Evolutionary conservation across 2,797 vertebrate genomes (phyloP).

Genomic region (Micromesistius poutassou): DNA sequence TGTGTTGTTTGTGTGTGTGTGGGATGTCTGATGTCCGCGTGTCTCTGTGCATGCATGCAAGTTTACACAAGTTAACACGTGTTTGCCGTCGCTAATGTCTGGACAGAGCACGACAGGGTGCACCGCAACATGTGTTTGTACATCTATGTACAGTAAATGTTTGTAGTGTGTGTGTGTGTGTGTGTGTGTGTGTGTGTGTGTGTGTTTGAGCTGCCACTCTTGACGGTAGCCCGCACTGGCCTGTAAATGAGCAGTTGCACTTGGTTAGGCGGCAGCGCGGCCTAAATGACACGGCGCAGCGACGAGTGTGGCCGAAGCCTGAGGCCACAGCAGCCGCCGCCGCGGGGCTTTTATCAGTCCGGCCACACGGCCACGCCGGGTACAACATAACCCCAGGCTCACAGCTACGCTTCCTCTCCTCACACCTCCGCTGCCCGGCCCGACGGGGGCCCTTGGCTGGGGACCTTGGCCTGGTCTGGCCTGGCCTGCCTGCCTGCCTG

Average conservation of each 20-base stretch:
- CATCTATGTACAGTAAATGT: conserved; percentile 59
- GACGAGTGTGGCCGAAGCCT: conserved; percentile 71
- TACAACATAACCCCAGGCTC: conserved; percentile 68
- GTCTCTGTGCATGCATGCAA: not conserved
- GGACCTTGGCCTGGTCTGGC: conserved; percentile 20
- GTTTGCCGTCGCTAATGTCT: conserved; percentile 55
- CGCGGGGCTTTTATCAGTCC: conserved; percentile 73
- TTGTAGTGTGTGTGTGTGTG: conserved; percentile 15
- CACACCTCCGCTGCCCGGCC: conserved; percentile 66
- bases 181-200: conserved; percentile 24
- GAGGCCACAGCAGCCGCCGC: conserved; percentile 72
- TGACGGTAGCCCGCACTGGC: conserved; percentile 74
- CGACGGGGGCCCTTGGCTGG: conserved; percentile 47
- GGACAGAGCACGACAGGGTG: conserved; percentile 41
- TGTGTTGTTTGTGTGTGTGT: conserved; percentile 4
- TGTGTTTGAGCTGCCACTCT: conserved; percentile 48
- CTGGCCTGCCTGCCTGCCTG: conserved; percentile 49
- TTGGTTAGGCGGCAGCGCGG: conserved; percentile 71
- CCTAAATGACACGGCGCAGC: conserved; percentile 76
- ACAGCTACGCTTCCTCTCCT: conserved; percentile 71
- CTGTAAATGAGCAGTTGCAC: conserved; percentile 77
- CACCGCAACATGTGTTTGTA: conserved; percentile 58
- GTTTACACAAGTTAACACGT: not conserved
- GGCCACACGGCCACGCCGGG: conserved; percentile 65
- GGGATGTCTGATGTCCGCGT: not conserved